These are phyloP conservation scores for Probaryconus sp. DNA, from an alignment of 1,140 invertebrate genomes.

Conservation along the genomic window DNA sequence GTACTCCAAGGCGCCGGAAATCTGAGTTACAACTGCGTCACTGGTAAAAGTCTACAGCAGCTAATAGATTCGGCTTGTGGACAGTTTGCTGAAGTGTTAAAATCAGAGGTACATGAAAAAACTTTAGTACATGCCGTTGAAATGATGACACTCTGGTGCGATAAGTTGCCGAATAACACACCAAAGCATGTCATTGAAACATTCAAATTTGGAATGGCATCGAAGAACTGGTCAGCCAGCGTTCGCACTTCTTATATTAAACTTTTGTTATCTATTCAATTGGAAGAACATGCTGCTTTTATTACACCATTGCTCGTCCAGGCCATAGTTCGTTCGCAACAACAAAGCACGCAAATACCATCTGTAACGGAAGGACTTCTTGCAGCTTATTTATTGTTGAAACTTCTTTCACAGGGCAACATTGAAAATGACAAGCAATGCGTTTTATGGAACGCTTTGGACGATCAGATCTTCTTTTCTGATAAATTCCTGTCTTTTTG, in stretches of 20 bases:
- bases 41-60: conserved; percentile 79
- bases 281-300: conserved; percentile 57
- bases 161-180: conserved; percentile 82
- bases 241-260: conserved; percentile 86
- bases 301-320: conserved; percentile 70
- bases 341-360: conserved; percentile 78
- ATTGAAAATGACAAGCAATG: conserved; percentile 79
- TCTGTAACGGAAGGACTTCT: conserved; percentile 88
- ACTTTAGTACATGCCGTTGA: conserved; percentile 89
- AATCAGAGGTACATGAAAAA: conserved; percentile 95
- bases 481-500: conserved; percentile 88
- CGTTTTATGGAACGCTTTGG: conserved; percentile 84
- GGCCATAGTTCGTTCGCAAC: conserved; percentile 69
- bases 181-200: conserved; percentile 86
- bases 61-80: conserved; percentile 82
- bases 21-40: conserved; percentile 86
- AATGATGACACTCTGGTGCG: conserved; percentile 88
- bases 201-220: conserved; percentile 87
- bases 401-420: conserved; percentile 79
- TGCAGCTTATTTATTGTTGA: conserved; percentile 86
- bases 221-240: conserved; percentile 87
- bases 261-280: conserved; percentile 65
- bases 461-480: conserved; percentile 88
- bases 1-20: conserved; percentile 92
- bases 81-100: conserved; percentile 88